Conservation (phyloP, 2,113 vertebrate species). For the Lanius ludovicianus region DNA sequence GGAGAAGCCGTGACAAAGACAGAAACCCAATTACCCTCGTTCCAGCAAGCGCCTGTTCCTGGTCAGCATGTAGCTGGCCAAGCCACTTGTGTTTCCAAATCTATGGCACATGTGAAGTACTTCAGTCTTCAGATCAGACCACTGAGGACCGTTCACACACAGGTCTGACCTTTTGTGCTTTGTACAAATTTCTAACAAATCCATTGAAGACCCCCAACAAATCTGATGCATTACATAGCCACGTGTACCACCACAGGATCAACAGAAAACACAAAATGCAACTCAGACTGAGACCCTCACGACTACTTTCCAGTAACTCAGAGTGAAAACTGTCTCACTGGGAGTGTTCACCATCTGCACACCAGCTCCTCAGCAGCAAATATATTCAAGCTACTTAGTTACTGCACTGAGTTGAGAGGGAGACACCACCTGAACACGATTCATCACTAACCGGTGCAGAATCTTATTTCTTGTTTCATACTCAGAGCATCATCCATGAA, state of each 20-base stretch:
- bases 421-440: background rate
- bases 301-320: background rate
- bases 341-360: background rate
- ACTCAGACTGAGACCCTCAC: background rate
- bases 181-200: background rate
- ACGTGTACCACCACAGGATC: accelerated
- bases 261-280: accelerated
- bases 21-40: background rate
- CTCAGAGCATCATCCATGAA: background rate
- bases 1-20: background rate
- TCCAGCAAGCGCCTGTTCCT: background rate
- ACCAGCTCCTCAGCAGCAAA: background rate
- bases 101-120: accelerated
- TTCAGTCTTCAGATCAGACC: background rate
- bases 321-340: background rate
- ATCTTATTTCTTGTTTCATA: background rate
- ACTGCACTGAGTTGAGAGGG: background rate
- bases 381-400: background rate
- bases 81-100: background rate
- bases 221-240: background rate
- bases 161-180: background rate
- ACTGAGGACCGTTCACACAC: accelerated
- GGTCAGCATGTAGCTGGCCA: background rate
- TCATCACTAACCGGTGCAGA: background rate
- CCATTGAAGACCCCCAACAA: background rate